Conservation (phyloP, 2,888 invertebrate species). For the Chymomyza procnemis region DNA sequence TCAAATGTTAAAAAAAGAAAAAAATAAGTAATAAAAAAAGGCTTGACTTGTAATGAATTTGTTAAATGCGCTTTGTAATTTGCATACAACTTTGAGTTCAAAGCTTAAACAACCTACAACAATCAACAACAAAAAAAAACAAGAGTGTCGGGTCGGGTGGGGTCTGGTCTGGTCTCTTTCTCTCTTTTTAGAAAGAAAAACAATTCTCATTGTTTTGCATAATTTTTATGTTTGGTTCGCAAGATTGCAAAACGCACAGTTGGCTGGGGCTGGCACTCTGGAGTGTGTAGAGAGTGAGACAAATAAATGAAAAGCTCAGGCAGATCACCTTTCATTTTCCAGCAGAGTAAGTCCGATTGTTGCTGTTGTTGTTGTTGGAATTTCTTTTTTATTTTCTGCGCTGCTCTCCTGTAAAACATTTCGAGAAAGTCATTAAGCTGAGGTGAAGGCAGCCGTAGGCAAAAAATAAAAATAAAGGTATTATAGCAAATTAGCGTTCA, state of each 20-base stretch:
- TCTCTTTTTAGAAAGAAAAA: neutral
- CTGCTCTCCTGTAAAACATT: neutral
- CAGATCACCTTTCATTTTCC: constrained; percentile 64
- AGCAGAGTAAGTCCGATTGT: constrained; percentile 36
- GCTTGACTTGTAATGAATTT: constrained; percentile 43
- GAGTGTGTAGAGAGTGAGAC: neutral
- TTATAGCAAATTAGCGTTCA: constrained; percentile 54
- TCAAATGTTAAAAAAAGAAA: constrained; percentile 32
- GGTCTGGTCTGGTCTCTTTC: too few relatives aligned
- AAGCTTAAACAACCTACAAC: constrained; percentile 23
- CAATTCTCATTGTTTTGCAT: constrained; percentile 60
- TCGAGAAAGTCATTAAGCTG: neutral
- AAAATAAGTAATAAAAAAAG: neutral
- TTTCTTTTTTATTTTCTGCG: constrained; percentile 26
- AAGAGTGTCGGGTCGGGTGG: too few relatives aligned
- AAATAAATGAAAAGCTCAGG: constrained; percentile 36
- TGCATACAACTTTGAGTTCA: constrained; percentile 54
- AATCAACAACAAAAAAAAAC: constrained; percentile 5
- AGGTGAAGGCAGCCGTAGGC: constrained; percentile 21
- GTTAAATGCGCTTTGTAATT: constrained; percentile 41
- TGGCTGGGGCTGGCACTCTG: neutral
- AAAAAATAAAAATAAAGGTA: constrained; percentile 1
- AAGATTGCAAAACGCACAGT: constrained; percentile 26
- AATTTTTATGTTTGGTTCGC: constrained; percentile 41
- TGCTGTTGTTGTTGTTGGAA: constrained; percentile 15